These are phyloP conservation scores for Leptinotarsa haldemani DNA, from an alignment of 2,888 invertebrate species.

Conservation along the genomic window DNA sequence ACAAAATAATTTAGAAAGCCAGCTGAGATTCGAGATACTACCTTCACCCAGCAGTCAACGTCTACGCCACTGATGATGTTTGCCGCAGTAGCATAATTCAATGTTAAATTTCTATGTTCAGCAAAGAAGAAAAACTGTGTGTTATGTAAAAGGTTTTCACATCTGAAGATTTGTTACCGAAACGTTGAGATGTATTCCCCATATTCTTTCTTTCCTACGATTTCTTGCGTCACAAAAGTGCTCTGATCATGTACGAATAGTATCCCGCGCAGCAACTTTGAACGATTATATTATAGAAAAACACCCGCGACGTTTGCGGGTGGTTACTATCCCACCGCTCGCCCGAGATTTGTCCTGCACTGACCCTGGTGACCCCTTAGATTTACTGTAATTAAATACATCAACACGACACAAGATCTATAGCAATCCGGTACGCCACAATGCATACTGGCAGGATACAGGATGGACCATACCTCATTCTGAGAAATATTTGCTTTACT, in stretches of 20 bases:
- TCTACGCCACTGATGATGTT: too few species aligned
- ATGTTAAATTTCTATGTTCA: too few species aligned
- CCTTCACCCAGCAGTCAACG: too few species aligned
- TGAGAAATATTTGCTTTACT: too few species aligned
- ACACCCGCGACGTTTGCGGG: conserved; percentile 36
- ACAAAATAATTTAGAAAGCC: too few species aligned
- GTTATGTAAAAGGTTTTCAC: too few species aligned
- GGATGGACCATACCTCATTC: not conserved
- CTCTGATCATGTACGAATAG: not conserved
- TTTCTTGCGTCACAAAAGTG: not conserved
- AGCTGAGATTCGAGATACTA: too few species aligned
- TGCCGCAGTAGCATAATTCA: too few species aligned
- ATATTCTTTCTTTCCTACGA: too few species aligned
- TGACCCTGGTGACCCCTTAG: conserved; percentile 32
- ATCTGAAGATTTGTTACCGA: too few species aligned
- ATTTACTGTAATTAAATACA: conserved; percentile 48
- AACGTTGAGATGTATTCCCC: too few species aligned
- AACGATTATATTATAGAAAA: conserved; percentile 21
- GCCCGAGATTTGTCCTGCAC: conserved; percentile 41
- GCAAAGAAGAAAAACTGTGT: too few species aligned
- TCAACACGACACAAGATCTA: conserved; percentile 49
- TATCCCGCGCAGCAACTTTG: not conserved
- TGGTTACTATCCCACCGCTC: conserved; percentile 31
- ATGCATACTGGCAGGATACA: conserved; percentile 33
- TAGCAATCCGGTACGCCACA: conserved; percentile 44